These are phyloP conservation scores for Melieria omissa DNA, from an alignment of 2,888 invertebrate genomes.

Conservation along the genomic window DNA sequence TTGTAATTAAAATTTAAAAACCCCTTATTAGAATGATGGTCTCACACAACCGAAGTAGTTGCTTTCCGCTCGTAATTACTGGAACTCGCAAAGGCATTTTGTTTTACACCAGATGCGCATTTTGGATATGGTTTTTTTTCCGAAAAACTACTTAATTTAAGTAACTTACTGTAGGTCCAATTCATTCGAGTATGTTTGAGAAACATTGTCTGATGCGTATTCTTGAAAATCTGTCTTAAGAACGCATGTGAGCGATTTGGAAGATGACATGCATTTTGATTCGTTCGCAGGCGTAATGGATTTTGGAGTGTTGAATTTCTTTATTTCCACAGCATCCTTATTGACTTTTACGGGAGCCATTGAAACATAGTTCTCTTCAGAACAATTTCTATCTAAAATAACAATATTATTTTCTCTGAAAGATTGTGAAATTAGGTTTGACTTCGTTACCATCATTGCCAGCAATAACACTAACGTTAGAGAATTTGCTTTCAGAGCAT, in stretches of 20 bases:
- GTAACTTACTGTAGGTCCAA: constrained; percentile 50
- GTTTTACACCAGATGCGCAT: no score
- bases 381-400: constrained; percentile 27
- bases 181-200: constrained; percentile 43
- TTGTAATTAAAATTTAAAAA: no score
- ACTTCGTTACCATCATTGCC: no score
- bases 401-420: background rate
- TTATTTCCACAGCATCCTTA: background rate
- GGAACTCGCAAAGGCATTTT: no score
- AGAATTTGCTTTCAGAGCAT: constrained; percentile 44
- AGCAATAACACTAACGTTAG: no score
- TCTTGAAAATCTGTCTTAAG: constrained; percentile 49
- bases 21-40: no score
- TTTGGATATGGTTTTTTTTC: no score
- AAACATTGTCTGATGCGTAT: constrained; percentile 46
- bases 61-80: no score
- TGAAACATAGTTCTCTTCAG: constrained; percentile 48
- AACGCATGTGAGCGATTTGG: no score
- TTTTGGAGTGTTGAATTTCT: constrained; percentile 38
- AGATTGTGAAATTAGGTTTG: background rate
- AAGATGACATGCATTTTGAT: constrained; percentile 15
- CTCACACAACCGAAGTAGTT: no score
- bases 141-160: no score
- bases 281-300: constrained; percentile 26
- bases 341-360: constrained; percentile 48